Conservation (phyloP, 1,140 invertebrate species). For the Scaptomyza pallida region DNA sequence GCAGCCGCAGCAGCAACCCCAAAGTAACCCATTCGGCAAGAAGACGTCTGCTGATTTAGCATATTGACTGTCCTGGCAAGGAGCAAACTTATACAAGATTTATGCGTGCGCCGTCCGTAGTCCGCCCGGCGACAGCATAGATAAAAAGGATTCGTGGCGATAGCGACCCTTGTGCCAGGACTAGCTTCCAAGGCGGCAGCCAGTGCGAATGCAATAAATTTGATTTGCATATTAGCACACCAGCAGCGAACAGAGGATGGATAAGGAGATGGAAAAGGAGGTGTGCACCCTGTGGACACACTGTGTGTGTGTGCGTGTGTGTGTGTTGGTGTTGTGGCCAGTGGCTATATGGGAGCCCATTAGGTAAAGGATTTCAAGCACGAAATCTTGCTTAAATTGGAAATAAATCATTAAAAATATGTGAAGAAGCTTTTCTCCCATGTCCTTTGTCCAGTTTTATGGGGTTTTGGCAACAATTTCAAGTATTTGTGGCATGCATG, state of each 20-base stretch:
- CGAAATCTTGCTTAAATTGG: slow-evolving; percentile 78
- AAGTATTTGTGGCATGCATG: slow-evolving; percentile 53
- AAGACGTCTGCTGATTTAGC: slow-evolving; percentile 75
- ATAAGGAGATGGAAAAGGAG: not conserved
- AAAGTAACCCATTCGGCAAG: slow-evolving; percentile 21
- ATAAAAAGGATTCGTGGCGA: slow-evolving; percentile 75
- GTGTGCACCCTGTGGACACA: slow-evolving; percentile 36
- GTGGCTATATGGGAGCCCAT: slow-evolving; percentile 41
- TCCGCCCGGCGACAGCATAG: slow-evolving; percentile 68
- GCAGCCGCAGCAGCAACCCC: not conserved
- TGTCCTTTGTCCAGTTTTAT: slow-evolving; percentile 38
- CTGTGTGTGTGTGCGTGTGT: not conserved
- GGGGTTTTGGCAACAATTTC: slow-evolving; percentile 66
- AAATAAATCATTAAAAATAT: slow-evolving; percentile 83
- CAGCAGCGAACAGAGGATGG: slow-evolving; percentile 16
- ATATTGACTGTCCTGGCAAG: slow-evolving; percentile 82
- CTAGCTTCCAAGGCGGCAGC: slow-evolving; percentile 3
- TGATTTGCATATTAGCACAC: slow-evolving; percentile 83
- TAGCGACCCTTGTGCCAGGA: slow-evolving; percentile 55
- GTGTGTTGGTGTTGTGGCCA: slow-evolving; percentile 18
- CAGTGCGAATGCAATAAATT: slow-evolving; percentile 73
- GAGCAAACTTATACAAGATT: slow-evolving; percentile 80
- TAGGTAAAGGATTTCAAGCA: slow-evolving; percentile 69
- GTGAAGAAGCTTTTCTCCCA: not conserved
- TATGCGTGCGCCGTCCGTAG: slow-evolving; percentile 62